Evolutionary conservation across 2,888 invertebrate species (phyloP), one percentile per base, ranked within the genome.

Genomic region (Danaus chrysippus): DNA sequence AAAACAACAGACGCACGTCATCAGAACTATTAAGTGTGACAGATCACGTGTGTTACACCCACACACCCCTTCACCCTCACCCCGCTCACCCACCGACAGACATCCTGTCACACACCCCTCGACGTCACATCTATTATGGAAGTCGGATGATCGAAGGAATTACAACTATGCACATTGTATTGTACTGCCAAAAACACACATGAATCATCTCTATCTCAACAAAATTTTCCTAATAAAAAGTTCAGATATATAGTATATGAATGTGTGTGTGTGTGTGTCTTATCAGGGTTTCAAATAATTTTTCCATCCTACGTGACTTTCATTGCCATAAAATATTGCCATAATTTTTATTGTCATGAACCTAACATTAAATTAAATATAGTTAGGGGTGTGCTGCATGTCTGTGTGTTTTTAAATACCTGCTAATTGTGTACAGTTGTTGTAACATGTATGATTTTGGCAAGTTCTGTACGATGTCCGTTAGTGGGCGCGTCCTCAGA

Each of bases 131-230:
- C 19, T 59, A 58, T 53, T 61, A 54, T 58, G 46, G 52, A 58
- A 34, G 61, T 64, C 68, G 67, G 61, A 67, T 65, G 67, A 68
- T 64, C 63, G 64, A 53, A 42, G 62, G 65, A 55, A 68, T 68
- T 58, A 54, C 58, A 64, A 56, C 23, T 44, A 57, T 53, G 46
- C 52, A 53, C 11, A 44, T 44, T 11, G 10, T 57, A 19, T 41
- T 42, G 42, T 56, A 12, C 12, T 11, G 61, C 61, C 61, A 61
- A 56, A 56, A 15, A 5, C 41, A 9, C 42, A 41, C 17, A 19
- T 11, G 41, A 58, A 41, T 15, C 5, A 34, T 19, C n/a, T 44
- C 2, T 15, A 12, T 42, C 11, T 15, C 1, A 17, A 17, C 49
- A 0, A 49, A 49, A 49, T 49, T n/a, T 15, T 10, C 8, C 11